These are phyloP conservation scores for Imbricaverruca yamaguchii DNA, from an alignment of 2,888 invertebrate species.

Conservation along the genomic window DNA sequence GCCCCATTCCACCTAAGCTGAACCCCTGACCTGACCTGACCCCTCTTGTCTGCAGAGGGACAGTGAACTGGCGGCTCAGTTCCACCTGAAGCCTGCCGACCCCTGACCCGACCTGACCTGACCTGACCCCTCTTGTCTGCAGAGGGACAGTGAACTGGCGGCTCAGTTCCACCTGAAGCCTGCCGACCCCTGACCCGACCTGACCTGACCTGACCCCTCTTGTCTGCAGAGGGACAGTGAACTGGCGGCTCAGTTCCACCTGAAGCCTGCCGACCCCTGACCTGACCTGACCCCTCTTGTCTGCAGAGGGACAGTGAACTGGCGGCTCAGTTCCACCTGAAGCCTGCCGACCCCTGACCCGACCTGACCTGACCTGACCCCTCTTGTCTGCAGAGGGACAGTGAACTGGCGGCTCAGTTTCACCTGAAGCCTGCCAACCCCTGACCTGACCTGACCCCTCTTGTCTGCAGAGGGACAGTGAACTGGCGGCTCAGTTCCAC, in stretches of 20 bases:
- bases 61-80: slow-evolving; percentile 44
- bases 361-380: too few relatives aligned
- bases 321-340: slow-evolving; percentile 57
- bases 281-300: too few relatives aligned
- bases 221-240: too few relatives aligned
- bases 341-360: slow-evolving; percentile 62
- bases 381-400: slow-evolving; percentile 27
- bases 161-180: slow-evolving; percentile 63
- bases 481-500: slow-evolving; percentile 51
- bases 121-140: background rate
- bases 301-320: slow-evolving; percentile 31
- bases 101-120: slow-evolving; percentile 38
- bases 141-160: slow-evolving; percentile 33
- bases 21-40: too few relatives aligned
- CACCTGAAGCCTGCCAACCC: slow-evolving; percentile 63
- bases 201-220: too few relatives aligned
- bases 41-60: slow-evolving; percentile 26
- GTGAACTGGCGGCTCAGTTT: slow-evolving; percentile 47
- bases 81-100: slow-evolving; percentile 63
- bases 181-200: too few relatives aligned
- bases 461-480: slow-evolving; percentile 29
- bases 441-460: too few relatives aligned
- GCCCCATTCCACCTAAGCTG: too few relatives aligned
- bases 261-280: too few relatives aligned
- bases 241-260: too few relatives aligned